phyloP scores from a whole-genome alignment of 2,888 invertebrate genomes.

The Onthophagus sagittarius region DNA sequence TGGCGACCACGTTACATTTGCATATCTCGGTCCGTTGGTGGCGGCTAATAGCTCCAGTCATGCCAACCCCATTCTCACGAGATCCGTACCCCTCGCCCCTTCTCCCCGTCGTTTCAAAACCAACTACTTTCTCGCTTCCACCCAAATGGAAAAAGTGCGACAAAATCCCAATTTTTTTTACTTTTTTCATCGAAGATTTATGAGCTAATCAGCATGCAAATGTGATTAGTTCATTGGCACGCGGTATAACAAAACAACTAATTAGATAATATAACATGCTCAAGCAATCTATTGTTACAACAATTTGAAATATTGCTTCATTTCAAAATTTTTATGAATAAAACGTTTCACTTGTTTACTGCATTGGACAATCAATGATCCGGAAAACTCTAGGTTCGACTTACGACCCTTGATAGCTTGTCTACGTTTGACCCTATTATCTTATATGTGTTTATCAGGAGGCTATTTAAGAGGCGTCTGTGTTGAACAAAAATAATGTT shows the following conservation, averaged over 20 bases:
- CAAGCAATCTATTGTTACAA: no score
- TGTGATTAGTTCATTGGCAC: conserved; percentile 10
- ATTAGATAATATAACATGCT: not conserved
- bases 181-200: conserved; percentile 6
- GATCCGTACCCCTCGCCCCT: conserved; percentile 28
- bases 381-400: conserved; percentile 1
- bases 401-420: conserved; percentile 1
- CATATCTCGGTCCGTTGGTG: conserved; percentile 41
- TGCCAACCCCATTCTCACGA: conserved; percentile 40
- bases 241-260: not conserved
- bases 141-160: not conserved
- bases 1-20: conserved; percentile 36
- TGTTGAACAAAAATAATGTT: not conserved
- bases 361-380: not conserved
- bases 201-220: conserved; percentile 5
- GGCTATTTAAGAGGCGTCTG: not conserved
- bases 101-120: not conserved
- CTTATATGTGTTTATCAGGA: not conserved
- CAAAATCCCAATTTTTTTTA: not conserved
- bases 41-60: conserved; percentile 40
- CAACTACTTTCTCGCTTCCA: not conserved
- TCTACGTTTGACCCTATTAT: not conserved
- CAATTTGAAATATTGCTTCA: no score
- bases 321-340: not conserved
- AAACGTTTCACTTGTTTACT: conserved; percentile 3